phyloP scores from a whole-genome alignment of 2,797 vertebrate genomes.

The Triplophysa yarkandensis region DNA sequence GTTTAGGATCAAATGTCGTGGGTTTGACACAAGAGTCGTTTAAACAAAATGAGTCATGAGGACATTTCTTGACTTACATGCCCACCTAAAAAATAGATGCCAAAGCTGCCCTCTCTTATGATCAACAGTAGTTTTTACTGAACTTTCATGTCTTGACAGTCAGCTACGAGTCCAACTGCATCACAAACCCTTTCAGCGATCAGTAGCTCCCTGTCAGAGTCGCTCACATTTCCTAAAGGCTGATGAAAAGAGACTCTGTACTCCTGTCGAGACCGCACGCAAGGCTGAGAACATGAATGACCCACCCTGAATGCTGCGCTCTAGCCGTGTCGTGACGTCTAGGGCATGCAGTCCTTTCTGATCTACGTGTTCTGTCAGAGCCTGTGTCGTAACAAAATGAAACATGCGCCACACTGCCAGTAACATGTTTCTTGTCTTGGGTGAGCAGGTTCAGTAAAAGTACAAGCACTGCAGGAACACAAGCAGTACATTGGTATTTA shows the following conservation, averaged over 20 bases:
- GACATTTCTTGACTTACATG: too few relatives aligned
- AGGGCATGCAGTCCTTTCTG: neutral
- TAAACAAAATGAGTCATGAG: too few relatives aligned
- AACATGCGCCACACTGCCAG: conserved; percentile 13
- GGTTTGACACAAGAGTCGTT: too few relatives aligned
- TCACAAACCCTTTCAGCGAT: conserved; percentile 1
- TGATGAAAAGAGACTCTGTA: conserved; percentile 25
- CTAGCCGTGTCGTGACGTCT: too few relatives aligned
- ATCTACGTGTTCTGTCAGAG: neutral
- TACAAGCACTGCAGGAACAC: conserved; percentile 10
- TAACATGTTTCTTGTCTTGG: neutral
- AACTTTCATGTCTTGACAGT: conserved; percentile 15
- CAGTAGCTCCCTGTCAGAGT: neutral
- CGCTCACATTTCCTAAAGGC: neutral
- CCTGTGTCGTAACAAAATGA: too few relatives aligned
- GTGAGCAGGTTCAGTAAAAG: conserved; percentile 6
- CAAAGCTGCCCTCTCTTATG: neutral
- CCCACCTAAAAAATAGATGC: too few relatives aligned
- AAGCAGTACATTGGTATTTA: conserved; percentile 35
- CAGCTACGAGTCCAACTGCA: neutral
- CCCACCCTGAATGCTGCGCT: neutral
- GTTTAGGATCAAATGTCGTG: too few relatives aligned
- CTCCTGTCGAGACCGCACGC: neutral
- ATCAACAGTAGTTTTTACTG: neutral
- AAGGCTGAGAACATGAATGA: neutral